Conservation (phyloP, 2,888 invertebrate genomes). For the Cephus pulcher region DNA sequence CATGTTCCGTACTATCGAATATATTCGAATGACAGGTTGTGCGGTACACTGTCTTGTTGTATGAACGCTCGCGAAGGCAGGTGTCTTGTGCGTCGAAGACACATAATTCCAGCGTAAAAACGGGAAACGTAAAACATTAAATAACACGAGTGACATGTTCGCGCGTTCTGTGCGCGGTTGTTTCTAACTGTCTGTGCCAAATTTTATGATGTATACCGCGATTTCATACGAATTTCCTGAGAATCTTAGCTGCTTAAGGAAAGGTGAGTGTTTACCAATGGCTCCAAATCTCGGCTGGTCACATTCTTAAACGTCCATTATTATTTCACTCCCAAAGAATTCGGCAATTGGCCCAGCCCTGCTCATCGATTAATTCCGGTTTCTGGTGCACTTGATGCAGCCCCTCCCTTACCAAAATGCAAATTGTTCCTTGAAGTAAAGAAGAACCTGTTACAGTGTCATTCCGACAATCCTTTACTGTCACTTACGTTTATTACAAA, state of each 20-base stretch:
- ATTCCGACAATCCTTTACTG: not conserved
- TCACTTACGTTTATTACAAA: not conserved
- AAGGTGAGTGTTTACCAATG: slow-evolving; percentile 43
- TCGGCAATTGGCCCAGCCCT: not conserved
- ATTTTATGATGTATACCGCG: slow-evolving; percentile 59
- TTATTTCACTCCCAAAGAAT: not conserved
- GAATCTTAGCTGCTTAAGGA: slow-evolving; percentile 53
- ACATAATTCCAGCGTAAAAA: not conserved
- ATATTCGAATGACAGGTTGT: slow-evolving; percentile 63
- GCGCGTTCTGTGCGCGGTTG: slow-evolving; percentile 48
- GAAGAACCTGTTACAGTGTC: not conserved
- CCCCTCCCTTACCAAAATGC: not conserved
- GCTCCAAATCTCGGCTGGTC: not conserved
- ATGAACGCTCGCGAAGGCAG: slow-evolving; percentile 21
- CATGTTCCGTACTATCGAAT: slow-evolving; percentile 57
- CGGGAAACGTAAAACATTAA: slow-evolving; percentile 8
- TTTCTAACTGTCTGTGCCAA: slow-evolving; percentile 48
- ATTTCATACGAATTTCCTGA: slow-evolving; percentile 49
- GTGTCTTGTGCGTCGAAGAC: slow-evolving; percentile 18
- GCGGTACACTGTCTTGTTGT: slow-evolving; percentile 31
- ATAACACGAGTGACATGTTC: slow-evolving; percentile 50
- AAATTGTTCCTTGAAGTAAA: not conserved
- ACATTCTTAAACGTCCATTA: slow-evolving; percentile 5
- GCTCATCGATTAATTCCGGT: not conserved
- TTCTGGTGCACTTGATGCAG: not conserved